Evolutionary conservation across 2,797 vertebrate genomes (phyloP).

Genomic region (Hirundo rustica): DNA sequence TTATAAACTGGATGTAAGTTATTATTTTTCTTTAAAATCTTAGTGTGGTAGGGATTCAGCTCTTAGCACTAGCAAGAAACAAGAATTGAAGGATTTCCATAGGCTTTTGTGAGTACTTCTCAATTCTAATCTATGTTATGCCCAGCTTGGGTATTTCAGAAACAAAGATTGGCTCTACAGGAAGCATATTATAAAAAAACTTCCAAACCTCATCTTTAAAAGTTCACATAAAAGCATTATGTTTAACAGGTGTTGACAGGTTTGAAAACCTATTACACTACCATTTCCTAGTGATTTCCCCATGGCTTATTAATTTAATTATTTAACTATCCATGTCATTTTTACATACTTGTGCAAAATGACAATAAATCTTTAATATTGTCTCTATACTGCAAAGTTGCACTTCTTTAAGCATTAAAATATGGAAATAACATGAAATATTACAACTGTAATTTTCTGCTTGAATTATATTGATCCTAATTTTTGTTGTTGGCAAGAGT

Average conservation of each 20-base stretch:
- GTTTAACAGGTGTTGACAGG: neutral
- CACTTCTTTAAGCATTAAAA: neutral
- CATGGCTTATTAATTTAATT: neutral
- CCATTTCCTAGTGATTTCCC: neutral
- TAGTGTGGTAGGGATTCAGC: neutral
- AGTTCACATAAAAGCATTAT: neutral
- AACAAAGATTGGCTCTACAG: neutral
- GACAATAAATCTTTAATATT: neutral
- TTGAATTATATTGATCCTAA: neutral
- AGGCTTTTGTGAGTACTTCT: neutral
- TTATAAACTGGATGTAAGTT: constrained; percentile 2
- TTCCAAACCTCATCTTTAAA: neutral
- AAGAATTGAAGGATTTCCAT: neutral
- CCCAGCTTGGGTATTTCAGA: neutral
- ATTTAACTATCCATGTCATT: neutral
- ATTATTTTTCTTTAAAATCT: constrained; percentile 30
- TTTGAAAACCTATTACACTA: neutral
- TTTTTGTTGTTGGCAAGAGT: neutral
- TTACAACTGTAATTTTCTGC: neutral
- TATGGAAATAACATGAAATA: neutral
- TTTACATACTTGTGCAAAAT: neutral
- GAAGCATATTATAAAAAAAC: neutral
- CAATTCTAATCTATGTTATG: neutral
- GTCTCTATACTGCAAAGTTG: neutral
- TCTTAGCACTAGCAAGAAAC: neutral